These are phyloP conservation scores for Hippolais icterina DNA, from an alignment of 2,113 vertebrate species.

Conservation along the genomic window DNA sequence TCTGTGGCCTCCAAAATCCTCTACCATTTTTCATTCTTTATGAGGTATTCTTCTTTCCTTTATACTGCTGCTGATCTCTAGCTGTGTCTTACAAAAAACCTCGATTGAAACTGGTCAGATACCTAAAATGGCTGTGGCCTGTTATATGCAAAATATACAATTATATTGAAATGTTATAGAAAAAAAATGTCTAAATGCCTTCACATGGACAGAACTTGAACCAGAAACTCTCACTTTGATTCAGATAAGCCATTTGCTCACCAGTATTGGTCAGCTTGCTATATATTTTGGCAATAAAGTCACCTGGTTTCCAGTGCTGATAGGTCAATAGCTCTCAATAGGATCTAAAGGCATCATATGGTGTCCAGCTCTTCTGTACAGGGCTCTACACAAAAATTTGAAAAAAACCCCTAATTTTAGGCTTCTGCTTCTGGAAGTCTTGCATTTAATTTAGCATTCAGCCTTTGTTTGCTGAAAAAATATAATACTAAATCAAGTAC, in stretches of 20 bases:
- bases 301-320: not conserved
- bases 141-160: not conserved
- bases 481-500: not conserved
- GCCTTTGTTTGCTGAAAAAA: not conserved
- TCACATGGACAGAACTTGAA: not conserved
- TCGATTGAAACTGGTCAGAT: not conserved
- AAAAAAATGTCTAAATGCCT: not conserved
- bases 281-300: not conserved
- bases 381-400: not conserved
- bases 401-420: not conserved
- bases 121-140: not conserved
- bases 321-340: not conserved
- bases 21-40: conserved; percentile 28
- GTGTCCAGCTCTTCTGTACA: not conserved
- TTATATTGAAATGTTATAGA: not conserved
- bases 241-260: not conserved
- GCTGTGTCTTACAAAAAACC: not conserved
- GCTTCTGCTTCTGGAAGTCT: not conserved
- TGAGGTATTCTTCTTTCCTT: not conserved
- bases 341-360: not conserved
- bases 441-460: not conserved
- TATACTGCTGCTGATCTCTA: not conserved
- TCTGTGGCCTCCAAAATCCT: conserved; percentile 51
- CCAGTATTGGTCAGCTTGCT: not conserved
- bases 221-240: not conserved